Conservation (phyloP, 2,888 invertebrate genomes). For the Hanleya hanleyi region DNA sequence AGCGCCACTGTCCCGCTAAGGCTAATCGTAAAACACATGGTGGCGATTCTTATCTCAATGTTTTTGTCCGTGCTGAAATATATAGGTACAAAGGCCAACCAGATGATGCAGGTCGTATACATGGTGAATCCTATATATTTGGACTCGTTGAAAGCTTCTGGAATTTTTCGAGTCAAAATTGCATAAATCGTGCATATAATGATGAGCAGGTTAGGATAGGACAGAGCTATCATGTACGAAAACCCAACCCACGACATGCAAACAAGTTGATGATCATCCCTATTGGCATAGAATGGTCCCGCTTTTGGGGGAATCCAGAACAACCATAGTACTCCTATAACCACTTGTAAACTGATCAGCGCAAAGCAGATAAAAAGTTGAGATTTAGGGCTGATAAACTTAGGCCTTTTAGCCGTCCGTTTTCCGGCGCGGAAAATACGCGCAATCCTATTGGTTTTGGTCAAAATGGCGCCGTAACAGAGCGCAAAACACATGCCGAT, state of each 20-base stretch:
- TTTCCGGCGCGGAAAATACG: conserved; percentile 74
- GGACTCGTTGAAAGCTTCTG: conserved; percentile 75
- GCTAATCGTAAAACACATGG: conserved; percentile 96
- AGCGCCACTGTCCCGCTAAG: conserved; percentile 95
- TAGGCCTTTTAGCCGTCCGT: conserved; percentile 72
- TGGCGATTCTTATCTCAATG: conserved; percentile 90
- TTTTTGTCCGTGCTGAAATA: conserved; percentile 78
- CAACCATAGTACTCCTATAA: conserved; percentile 94
- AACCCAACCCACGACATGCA: conserved; percentile 80
- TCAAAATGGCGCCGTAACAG: conserved; percentile 74
- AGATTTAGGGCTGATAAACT: conserved; percentile 74
- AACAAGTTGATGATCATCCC: conserved; percentile 93
- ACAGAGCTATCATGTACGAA: conserved; percentile 77
- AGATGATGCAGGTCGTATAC: conserved; percentile 89
- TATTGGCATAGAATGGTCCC: conserved; percentile 91
- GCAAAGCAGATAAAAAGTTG: conserved; percentile 73
- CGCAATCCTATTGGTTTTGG: conserved; percentile 74
- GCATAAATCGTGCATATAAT: conserved; percentile 78
- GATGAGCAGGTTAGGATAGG: conserved; percentile 92
- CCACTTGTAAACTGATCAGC: conserved; percentile 72
- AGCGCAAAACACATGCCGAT: conserved; percentile 73
- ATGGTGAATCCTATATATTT: conserved; percentile 81
- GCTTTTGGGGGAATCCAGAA: conserved; percentile 91
- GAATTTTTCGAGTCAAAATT: conserved; percentile 73
- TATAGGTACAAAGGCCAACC: conserved; percentile 75